Percentiles rank a stretch among this genome's conserved stretches.
Conservation (phyloP, 2,797 vertebrate species). For the Eulemur coronatus region DNA sequence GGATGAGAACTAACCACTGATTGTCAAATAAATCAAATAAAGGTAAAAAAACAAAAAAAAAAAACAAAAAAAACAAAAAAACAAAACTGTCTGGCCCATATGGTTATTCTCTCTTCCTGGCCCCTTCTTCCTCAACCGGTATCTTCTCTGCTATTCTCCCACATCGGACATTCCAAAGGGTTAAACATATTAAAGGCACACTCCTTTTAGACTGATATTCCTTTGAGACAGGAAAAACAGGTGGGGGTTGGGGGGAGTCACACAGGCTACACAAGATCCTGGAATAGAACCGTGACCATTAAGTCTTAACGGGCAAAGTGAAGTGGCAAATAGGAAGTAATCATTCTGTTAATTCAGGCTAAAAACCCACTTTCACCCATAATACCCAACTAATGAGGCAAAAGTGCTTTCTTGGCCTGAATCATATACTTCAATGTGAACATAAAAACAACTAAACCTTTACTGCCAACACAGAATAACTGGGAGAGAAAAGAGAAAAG, state of each 20-base stretch:
- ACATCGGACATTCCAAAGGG: neutral
- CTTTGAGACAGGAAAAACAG: neutral
- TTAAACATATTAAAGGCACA: neutral
- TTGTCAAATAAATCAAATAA: no score
- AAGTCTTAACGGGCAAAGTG: conserved; percentile 3
- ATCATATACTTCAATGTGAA: conserved; percentile 33
- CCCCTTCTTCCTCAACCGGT: neutral
- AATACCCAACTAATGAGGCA: conserved; percentile 38
- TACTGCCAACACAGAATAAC: conserved; percentile 17
- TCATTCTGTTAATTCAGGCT: conserved; percentile 39
- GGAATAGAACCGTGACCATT: neutral
- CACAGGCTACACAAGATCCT: neutral
- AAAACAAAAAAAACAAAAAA: neutral
- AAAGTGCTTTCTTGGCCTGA: conserved; percentile 37
- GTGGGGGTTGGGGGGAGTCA: neutral
- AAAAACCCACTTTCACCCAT: conserved; percentile 29
- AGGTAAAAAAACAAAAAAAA: no score
- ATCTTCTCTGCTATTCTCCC: neutral
- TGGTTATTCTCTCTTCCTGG: neutral
- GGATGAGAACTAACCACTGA: no score
- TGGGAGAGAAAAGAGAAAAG: conserved; percentile 21
- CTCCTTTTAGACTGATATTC: neutral
- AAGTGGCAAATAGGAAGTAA: conserved; percentile 5
- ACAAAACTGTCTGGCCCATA: neutral
- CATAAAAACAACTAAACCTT: conserved; percentile 44